phyloP scores from a whole-genome alignment of 2,797 vertebrate genomes.

The Notamacropus eugenii region DNA sequence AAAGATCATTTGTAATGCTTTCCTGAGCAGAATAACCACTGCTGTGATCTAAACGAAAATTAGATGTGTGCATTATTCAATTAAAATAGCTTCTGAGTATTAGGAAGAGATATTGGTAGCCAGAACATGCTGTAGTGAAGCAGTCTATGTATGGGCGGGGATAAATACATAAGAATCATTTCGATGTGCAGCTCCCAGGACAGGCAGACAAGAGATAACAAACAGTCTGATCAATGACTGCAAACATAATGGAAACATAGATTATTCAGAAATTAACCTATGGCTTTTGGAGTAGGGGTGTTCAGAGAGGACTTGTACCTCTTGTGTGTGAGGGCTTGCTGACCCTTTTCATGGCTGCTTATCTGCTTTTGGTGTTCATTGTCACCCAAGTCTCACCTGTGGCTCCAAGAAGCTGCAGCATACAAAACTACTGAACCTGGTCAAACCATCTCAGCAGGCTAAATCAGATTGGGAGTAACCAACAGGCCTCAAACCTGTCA shows the following conservation, averaged over 20 bases:
- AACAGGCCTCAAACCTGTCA: not conserved
- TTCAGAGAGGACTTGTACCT: not conserved
- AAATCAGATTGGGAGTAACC: not conserved
- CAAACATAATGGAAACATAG: not conserved
- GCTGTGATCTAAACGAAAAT: not conserved
- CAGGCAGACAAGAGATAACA: not conserved
- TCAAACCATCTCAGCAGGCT: not conserved
- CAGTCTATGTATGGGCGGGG: too few relatives aligned
- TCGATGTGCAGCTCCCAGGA: not conserved
- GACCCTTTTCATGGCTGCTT: not conserved
- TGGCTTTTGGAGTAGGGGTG: not conserved
- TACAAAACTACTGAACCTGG: not conserved
- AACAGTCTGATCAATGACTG: not conserved
- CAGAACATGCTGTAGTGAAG: not conserved
- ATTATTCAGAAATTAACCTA: not conserved
- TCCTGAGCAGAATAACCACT: not conserved
- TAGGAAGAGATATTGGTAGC: not conserved
- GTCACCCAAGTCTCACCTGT: not conserved
- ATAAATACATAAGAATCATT: not conserved
- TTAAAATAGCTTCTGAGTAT: not conserved
- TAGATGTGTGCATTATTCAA: not conserved
- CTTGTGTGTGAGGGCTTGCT: not conserved
- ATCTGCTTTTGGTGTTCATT: not conserved
- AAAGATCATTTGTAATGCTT: not conserved
- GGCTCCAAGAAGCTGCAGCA: not conserved